Evolutionary conservation across 2,888 invertebrate genomes (phyloP), one percentile per base, ranked within the genome.

Genomic region (Didymodactylos carnosus): DNA sequence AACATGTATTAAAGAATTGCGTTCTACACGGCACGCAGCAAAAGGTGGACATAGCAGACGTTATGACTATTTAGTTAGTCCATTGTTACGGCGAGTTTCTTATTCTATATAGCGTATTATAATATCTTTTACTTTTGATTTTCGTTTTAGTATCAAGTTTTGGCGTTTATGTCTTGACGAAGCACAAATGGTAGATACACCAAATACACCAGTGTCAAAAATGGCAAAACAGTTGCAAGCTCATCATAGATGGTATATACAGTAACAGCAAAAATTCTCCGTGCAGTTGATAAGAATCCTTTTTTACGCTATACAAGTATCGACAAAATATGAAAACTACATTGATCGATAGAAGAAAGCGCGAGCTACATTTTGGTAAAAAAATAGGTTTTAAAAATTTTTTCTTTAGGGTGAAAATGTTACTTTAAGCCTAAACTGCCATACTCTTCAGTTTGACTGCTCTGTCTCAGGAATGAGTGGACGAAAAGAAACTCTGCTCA

Each of bases 171-270:
- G 82, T 78, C 82, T 90, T 39, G 91, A 91, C 82, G 91, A 91
- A 83, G 90, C 90, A 8, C 91, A 91, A 85, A 88, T 89, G 53
- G 88, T 90, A 0, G 89, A 90, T 79, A 85, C 86, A 71, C 84
- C 85, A 5, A 83, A 84, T 0, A 84, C 86, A 2, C 84, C 43
- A 39, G 14, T 10, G 19, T 39, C 70, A 2, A 41, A 25, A 39
- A 40, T 70, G 41, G 70, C 43, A 16, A 25, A 27, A 14, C 39
- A 35, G 7, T 39, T 43, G 25, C 25, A 27, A 16, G 40, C 70
- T 29, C 70, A 70, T 70, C 41, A 43, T 70, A 35, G 43, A 82
- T 81, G 80, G 82, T 82, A 77, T 46, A 27, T 11, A 5, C 69
- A 69, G 19, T n/a, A 16, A n/a, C 69, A 23, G 16, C 14, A 16